phyloP scores from a whole-genome alignment of 2,888 invertebrate genomes.

The Metellina segmentata region DNA sequence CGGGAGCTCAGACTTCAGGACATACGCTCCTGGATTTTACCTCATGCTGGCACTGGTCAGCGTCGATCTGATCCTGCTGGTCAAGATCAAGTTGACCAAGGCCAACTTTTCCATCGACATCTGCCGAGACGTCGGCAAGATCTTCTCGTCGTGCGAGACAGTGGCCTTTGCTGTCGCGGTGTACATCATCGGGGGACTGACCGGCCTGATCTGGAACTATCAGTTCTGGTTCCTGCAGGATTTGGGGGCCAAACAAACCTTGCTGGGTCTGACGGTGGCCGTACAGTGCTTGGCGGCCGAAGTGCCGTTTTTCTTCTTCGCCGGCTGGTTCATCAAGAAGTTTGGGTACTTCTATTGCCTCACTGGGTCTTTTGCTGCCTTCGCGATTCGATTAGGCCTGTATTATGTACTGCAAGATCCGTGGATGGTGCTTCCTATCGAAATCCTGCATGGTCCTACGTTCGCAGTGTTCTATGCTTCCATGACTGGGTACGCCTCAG shows the following conservation, averaged over 20 bases:
- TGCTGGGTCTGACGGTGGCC: conserved; percentile 76
- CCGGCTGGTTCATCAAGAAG: conserved; percentile 87
- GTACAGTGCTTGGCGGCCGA: conserved; percentile 77
- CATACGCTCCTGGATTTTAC: conserved; percentile 74
- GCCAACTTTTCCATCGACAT: conserved; percentile 55
- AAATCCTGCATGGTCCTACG: conserved; percentile 92
- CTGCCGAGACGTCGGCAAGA: conserved; percentile 62
- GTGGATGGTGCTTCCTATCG: conserved; percentile 92
- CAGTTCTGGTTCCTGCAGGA: conserved; percentile 77
- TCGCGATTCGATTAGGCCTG: conserved; percentile 89
- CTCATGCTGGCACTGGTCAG: conserved; percentile 58
- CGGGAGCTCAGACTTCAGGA: not conserved
- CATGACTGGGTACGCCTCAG: conserved; percentile 76
- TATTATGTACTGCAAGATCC: conserved; percentile 90
- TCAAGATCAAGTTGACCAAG: conserved; percentile 44
- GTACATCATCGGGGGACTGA: conserved; percentile 76
- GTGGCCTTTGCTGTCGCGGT: conserved; percentile 68
- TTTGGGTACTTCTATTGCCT: conserved; percentile 91
- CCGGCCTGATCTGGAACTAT: conserved; percentile 77
- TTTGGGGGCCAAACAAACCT: conserved; percentile 65
- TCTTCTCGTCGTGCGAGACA: conserved; percentile 54
- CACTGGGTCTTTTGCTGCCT: conserved; percentile 89
- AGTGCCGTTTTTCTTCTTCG: conserved; percentile 79
- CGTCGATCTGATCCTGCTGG: conserved; percentile 65
- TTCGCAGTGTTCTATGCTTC: conserved; percentile 90